Conservation (phyloP, 2,113 vertebrate genomes). For the Mugil cephalus region DNA sequence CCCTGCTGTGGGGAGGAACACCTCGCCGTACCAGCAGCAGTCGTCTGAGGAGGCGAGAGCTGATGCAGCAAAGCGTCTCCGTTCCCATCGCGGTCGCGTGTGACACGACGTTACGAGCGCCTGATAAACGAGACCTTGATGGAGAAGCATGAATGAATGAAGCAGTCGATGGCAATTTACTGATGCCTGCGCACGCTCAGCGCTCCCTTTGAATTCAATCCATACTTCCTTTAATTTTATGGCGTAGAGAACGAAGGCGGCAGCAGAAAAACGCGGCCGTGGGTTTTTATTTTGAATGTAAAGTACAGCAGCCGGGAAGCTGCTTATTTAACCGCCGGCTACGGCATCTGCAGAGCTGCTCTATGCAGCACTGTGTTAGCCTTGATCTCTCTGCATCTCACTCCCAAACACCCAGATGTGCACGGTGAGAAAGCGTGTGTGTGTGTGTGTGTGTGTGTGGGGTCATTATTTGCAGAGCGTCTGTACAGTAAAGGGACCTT, state of each 20-base stretch:
- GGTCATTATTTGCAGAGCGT: constrained; percentile 31
- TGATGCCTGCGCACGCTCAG: not conserved
- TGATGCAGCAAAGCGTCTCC: too few species aligned
- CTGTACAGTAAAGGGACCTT: constrained; percentile 36
- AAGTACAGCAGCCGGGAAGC: too few species aligned
- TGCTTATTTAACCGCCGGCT: not conserved
- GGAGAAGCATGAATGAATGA: constrained; percentile 5
- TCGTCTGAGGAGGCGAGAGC: too few species aligned
- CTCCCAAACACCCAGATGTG: not conserved
- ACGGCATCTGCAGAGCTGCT: not conserved
- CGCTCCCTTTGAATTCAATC: not conserved
- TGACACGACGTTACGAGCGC: not conserved
- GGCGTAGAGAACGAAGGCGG: not conserved
- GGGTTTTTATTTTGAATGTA: too few species aligned
- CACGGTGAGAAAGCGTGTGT: too few species aligned
- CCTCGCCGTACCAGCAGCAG: too few species aligned
- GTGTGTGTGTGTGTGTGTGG: too few species aligned
- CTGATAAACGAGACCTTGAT: not conserved
- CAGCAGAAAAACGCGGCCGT: not conserved
- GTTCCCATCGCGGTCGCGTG: not conserved
- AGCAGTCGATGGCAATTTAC: not conserved
- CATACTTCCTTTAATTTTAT: too few species aligned
- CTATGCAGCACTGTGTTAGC: not conserved
- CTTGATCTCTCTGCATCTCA: not conserved
- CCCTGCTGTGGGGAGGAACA: too few species aligned